These are phyloP conservation scores for Adelphocoris suturalis DNA, from an alignment of 2,888 invertebrate genomes.

Conservation along the genomic window DNA sequence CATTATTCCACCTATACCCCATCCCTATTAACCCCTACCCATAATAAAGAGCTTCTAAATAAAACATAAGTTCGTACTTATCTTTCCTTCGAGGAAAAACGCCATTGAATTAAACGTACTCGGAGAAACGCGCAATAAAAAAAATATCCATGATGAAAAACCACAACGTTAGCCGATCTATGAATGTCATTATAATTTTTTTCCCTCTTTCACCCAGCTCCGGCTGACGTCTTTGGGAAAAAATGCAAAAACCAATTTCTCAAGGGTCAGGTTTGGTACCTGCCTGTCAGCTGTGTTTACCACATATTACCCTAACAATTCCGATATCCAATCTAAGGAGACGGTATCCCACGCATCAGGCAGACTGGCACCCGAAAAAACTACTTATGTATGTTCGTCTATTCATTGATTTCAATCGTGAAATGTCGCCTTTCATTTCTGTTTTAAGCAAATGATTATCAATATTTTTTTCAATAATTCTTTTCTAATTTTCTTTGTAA, in stretches of 20 bases:
- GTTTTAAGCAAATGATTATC: too few species aligned
- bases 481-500: too few species aligned
- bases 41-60: conserved; percentile 67
- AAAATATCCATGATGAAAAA: conserved; percentile 52
- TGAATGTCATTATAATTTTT: conserved; percentile 63
- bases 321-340: not conserved
- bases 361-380: not conserved
- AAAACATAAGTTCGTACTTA: conserved; percentile 68
- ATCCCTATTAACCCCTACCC: conserved; percentile 67
- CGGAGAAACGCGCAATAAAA: conserved; percentile 35
- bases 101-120: conserved; percentile 64
- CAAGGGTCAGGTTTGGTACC: conserved; percentile 63
- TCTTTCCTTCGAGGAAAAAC: conserved; percentile 42
- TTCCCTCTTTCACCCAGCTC: not conserved
- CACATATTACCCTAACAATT: conserved; percentile 29
- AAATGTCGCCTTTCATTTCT: too few species aligned
- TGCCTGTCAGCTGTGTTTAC: conserved; percentile 43
- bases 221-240: conserved; percentile 43
- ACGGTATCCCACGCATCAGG: not conserved
- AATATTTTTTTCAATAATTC: too few species aligned
- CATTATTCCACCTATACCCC: conserved; percentile 62
- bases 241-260: conserved; percentile 67
- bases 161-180: conserved; percentile 48
- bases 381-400: too few species aligned
- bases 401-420: too few species aligned